Evolutionary conservation across 2,113 vertebrate genomes (phyloP).

Genomic region (Albula goreensis): DNA sequence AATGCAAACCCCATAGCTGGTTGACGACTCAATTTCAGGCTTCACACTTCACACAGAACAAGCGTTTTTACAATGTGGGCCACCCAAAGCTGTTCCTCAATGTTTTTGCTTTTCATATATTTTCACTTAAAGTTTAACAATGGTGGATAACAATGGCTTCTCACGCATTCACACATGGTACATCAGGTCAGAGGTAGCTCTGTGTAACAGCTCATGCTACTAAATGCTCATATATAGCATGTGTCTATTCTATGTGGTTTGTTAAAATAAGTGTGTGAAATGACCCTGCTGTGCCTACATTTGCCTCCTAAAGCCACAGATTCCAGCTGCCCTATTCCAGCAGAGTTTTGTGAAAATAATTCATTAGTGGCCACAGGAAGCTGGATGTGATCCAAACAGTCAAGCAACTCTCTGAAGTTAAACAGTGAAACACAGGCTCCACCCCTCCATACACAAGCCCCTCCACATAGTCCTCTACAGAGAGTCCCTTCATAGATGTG

Average conservation of each 20-base stretch:
- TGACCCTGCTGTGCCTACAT: background rate
- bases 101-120: no score
- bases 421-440: background rate
- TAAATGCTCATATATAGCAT: background rate
- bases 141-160: background rate
- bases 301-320: background rate
- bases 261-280: background rate
- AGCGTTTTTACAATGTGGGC: no score
- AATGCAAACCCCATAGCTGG: no score
- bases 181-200: background rate
- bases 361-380: background rate
- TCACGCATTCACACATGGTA: background rate
- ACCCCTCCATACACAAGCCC: background rate
- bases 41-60: no score
- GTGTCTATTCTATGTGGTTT: background rate
- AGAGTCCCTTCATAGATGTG: background rate
- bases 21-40: no score
- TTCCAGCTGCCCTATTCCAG: background rate
- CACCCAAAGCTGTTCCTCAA: no score
- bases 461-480: background rate
- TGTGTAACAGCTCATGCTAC: background rate
- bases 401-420: background rate
- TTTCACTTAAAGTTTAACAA: no score
- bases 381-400: background rate
- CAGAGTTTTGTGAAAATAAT: background rate